Conservation (phyloP, 2,797 vertebrate genomes). For the Urosaurus nigricauda region DNA sequence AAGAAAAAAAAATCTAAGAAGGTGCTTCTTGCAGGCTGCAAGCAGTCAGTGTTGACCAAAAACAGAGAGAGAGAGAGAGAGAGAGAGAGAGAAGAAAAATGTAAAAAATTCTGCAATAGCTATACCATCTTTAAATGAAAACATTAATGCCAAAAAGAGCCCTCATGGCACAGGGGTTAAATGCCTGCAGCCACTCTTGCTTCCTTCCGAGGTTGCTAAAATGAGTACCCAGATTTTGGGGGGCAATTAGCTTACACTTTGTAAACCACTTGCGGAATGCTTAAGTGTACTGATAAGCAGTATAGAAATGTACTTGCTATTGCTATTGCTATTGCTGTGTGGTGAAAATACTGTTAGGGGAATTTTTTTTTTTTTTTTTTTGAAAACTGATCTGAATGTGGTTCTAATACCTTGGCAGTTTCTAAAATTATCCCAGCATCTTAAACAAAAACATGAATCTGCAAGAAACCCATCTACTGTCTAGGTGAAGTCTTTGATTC, state of each 20-base stretch:
- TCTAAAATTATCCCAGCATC: background rate
- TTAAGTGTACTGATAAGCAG: too few species aligned
- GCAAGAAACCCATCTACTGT: background rate
- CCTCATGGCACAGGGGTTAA: too few species aligned
- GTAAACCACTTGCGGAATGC: too few species aligned
- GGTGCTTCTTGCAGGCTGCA: background rate
- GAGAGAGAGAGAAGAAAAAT: background rate
- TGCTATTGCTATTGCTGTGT: too few species aligned
- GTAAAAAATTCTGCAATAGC: background rate
- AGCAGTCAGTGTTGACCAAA: background rate
- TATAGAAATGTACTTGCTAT: too few species aligned
- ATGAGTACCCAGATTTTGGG: too few species aligned
- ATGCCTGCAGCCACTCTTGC: too few species aligned
- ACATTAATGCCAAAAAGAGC: too few species aligned
- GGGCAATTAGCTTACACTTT: too few species aligned
- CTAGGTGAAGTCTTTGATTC: background rate
- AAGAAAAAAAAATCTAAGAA: background rate
- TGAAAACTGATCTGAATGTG: slow-evolving; percentile 4
- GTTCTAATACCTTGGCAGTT: background rate
- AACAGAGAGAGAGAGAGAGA: too few species aligned
- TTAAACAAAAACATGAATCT: background rate
- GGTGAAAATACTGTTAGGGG: background rate
- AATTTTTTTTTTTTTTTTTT: background rate
- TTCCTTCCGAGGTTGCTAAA: too few species aligned
- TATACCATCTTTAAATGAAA: background rate